Evolutionary conservation across 2,797 vertebrate species (phyloP), one percentile per base, ranked within the genome.

Genomic region (Cirrhinus mrigala): DNA sequence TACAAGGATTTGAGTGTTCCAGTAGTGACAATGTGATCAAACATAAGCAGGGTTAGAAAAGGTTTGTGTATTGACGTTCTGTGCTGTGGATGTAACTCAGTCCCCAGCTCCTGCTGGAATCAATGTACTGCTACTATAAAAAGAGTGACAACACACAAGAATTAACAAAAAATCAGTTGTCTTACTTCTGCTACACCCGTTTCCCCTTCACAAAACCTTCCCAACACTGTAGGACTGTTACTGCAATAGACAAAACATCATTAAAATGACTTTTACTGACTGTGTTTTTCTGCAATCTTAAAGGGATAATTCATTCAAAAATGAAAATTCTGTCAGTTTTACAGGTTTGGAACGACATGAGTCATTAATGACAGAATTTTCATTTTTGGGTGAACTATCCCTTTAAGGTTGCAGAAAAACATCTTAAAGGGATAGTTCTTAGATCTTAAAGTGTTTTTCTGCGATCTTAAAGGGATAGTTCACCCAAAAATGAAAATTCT

Each of bases 121-220:
- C 69, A 75, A 66, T 75, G 69, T 40, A 29, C 58, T 68, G 85
- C 62, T 44, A 8, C 73, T 11, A 81, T 85, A 86, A 89, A 85
- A 77, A 15, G 73, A 89, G 86, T 66, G 4, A 20, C 15, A 64
- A n/a, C 29, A 40, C 14, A 82, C 24, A 88, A 90, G 91, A 92
- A 92, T 90, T 79, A 91, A 37, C 64, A 1, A 60, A 14, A 58
- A 7, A 44, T 76, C 12, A 44, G 33, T 77, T 15, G 29, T 58
- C 12, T 77, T 15, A 40, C 16, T 62, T 79, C 48, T 29, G 15
- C 15, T 46, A 62, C 76, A 64, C 24, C 9, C 4, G n/a, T 64
- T 64, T 29, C n/a, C n/a, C 44, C 1, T 37, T 44, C 1, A 5
- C 3, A 60, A 78, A 62, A 40, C 20, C n/a, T 64, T 64, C 22